A percentile compares a stretch with the other conserved stretches of the same genome.
phyloP scores from a whole-genome alignment of 1,140 invertebrate genomes.

The Rhyacophila brunnea region DNA sequence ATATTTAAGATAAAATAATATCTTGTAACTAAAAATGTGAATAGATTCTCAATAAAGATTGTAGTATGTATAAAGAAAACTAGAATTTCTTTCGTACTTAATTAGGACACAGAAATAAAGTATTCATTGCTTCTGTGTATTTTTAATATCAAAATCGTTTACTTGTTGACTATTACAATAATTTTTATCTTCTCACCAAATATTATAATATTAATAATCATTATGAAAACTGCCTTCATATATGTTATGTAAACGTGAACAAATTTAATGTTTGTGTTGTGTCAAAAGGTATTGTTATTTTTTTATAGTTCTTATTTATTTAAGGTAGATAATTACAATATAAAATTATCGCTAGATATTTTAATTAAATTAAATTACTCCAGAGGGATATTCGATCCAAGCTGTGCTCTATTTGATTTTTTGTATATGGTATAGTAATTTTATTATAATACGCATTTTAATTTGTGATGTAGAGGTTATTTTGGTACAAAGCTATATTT shows the following conservation, averaged over 20 bases:
- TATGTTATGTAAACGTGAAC: background rate
- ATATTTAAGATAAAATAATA: no score
- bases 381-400: background rate
- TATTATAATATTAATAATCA: conserved; percentile 1
- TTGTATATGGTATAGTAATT: background rate
- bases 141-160: no score
- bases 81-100: no score
- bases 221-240: conserved; percentile 1
- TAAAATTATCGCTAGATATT: background rate
- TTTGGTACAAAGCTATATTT: background rate
- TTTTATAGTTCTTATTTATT: conserved; percentile 5
- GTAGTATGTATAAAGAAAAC: no score
- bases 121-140: no score
- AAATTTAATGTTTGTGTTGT: background rate
- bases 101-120: no score
- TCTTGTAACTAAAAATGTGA: no score
- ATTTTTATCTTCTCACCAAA: conserved; percentile 16
- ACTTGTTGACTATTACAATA: background rate
- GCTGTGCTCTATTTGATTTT: background rate
- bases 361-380: background rate
- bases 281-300: conserved; percentile 6
- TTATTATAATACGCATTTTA: conserved; percentile 10
- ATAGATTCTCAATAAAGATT: no score
- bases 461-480: conserved; percentile 11
- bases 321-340: background rate